Percentiles rank a stretch among this genome's conserved stretches.
Conservation (phyloP, 1,140 invertebrate species). For the Homarus americanus region DNA sequence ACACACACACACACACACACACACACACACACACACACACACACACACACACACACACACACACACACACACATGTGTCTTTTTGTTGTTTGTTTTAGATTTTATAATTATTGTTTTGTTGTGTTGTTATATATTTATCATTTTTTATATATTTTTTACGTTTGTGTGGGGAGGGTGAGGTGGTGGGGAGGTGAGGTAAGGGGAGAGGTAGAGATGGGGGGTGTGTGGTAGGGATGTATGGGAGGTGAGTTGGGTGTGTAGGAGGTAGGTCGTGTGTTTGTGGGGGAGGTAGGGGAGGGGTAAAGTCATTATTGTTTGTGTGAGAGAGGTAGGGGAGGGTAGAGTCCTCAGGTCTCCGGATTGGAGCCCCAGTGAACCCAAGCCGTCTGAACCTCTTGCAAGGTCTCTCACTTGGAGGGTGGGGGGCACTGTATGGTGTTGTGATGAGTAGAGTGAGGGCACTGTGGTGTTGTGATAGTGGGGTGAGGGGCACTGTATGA, state of each 20-base stretch:
- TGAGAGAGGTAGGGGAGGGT: background rate
- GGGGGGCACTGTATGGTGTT: background rate
- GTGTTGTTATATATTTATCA: background rate
- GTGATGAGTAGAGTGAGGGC: background rate
- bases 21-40: background rate
- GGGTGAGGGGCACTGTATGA: background rate
- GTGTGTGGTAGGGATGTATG: background rate
- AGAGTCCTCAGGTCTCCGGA: no score
- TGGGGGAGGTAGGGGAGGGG: background rate
- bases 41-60: background rate
- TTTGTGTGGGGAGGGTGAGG: no score
- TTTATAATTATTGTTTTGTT: background rate
- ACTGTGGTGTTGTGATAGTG: no score
- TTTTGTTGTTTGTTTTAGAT: background rate
- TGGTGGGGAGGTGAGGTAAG: no score
- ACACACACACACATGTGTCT: background rate
- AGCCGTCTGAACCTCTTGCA: no score
- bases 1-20: slow-evolving; percentile 23
- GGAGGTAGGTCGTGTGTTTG: background rate
- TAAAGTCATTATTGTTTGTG: background rate
- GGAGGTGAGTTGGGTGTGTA: background rate
- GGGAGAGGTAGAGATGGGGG: no score
- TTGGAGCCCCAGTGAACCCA: no score
- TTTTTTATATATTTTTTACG: no score
- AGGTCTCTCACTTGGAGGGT: no score